Evolutionary conservation across 1,140 invertebrate species (phyloP), one percentile per base, ranked within the genome.

Genomic region (Drosophila ironensis): DNA sequence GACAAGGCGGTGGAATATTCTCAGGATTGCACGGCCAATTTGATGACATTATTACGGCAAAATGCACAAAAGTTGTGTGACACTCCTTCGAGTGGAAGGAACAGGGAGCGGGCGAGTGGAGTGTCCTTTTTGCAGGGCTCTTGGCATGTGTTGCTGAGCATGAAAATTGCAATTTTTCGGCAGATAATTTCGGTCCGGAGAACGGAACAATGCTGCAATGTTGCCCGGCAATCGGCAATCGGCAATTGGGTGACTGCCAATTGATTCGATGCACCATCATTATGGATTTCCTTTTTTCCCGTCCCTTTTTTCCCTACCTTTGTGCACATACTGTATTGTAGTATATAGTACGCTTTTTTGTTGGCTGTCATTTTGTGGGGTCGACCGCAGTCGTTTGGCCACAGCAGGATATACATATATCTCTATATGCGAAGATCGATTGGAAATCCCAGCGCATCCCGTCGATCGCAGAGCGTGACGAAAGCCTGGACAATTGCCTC

Each of bases 311-410:
- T 42, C 12, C 16, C 7, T 27, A n/a, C n/a, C 45, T 16, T 16
- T 53, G 46, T 2, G 5, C n/a, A 3, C 5, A 6, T 28, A 8
- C 3, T n/a, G n/a, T n/a, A n/a, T n/a, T n/a, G n/a, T n/a, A n/a
- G n/a, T n/a, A n/a, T n/a, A n/a, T n/a, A n/a, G n/a, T n/a, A n/a
- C n/a, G n/a, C n/a, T n/a, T 22, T 17, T 30, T 12, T 40, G 7
- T 38, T 42, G 16, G 8, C n/a, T 50, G 41, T 45, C 38, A 57
- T 50, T 46, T 70, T 53, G 52, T 76, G 68, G 72, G 47, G 48
- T 84, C 78, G 80, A 84, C 78, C 78, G 69, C 78, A 84, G 81
- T 86, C 53, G 67, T 78, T 82, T 84, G 70, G 78, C 78, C 78
- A 84, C 78, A 84, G 78, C 80, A 74, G 80, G 78, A 47, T 37